These are phyloP conservation scores for Fulica atra DNA, from an alignment of 2,113 vertebrate genomes.

Conservation along the genomic window DNA sequence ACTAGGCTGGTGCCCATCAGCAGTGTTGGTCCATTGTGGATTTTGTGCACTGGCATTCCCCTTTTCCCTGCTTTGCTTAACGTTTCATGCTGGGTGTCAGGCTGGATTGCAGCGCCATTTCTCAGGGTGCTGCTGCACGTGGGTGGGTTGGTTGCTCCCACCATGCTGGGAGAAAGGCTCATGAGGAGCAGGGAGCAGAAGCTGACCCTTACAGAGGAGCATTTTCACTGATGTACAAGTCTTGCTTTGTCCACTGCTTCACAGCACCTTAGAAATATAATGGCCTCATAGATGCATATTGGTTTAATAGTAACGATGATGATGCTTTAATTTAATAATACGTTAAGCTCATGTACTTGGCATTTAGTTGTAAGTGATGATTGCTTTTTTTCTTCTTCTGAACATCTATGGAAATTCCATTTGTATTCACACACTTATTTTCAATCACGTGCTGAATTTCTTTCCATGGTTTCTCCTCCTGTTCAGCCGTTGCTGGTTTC, in stretches of 20 bases:
- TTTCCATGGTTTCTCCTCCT: not conserved
- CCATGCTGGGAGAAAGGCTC: not conserved
- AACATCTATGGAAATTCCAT: not conserved
- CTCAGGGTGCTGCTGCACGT: accelerated
- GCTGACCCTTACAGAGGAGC: not conserved
- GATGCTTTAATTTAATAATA: not conserved
- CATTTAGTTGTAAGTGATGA: not conserved
- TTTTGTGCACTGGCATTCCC: too few relatives aligned
- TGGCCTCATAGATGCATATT: not conserved
- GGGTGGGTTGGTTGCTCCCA: not conserved
- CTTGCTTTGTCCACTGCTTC: not conserved
- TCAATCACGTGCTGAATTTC: not conserved
- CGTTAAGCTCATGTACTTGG: not conserved
- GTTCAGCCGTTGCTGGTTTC: not conserved
- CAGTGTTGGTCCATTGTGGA: not conserved
- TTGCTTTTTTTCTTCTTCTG: not conserved
- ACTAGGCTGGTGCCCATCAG: accelerated
- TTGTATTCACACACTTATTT: not conserved
- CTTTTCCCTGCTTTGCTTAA: accelerated
- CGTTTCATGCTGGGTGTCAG: accelerated
- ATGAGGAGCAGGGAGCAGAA: not conserved
- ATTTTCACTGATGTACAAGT: not conserved
- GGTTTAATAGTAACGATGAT: not conserved
- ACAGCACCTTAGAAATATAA: not conserved
- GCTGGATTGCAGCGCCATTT: accelerated